Evolutionary conservation across 1,140 invertebrate genomes (phyloP).

Genomic region (Monomorium pharaonis): DNA sequence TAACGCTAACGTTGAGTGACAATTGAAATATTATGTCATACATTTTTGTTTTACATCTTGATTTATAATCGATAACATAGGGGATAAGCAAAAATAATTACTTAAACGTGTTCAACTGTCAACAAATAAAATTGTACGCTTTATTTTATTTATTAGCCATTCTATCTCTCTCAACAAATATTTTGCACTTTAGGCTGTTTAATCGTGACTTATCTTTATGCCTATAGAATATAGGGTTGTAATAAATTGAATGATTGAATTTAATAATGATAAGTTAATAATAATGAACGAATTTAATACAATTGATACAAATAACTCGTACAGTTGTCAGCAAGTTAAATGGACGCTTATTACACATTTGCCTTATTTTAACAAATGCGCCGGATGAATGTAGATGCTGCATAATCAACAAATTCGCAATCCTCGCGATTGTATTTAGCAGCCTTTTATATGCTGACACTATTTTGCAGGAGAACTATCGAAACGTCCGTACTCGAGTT

Average conservation of each 20-base stretch:
- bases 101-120: neutral
- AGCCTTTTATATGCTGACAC: constrained; percentile 44
- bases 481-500: constrained; percentile 57
- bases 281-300: neutral
- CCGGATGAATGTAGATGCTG: constrained; percentile 27
- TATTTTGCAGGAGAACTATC: constrained; percentile 41
- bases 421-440: constrained; percentile 36
- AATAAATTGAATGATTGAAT: neutral
- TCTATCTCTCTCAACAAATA: neutral
- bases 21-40: constrained; percentile 26
- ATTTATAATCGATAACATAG: neutral
- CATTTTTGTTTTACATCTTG: neutral
- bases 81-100: neutral
- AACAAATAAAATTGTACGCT: neutral
- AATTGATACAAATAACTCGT: neutral
- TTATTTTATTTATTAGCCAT: neutral
- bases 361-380: neutral
- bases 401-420: constrained; percentile 33
- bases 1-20: neutral
- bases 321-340: neutral
- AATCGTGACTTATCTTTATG: neutral
- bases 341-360: constrained; percentile 16
- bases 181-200: neutral
- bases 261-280: no score
- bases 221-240: neutral